These are phyloP conservation scores for Daboia siamensis DNA, from an alignment of 2,113 vertebrate species.

Conservation along the genomic window DNA sequence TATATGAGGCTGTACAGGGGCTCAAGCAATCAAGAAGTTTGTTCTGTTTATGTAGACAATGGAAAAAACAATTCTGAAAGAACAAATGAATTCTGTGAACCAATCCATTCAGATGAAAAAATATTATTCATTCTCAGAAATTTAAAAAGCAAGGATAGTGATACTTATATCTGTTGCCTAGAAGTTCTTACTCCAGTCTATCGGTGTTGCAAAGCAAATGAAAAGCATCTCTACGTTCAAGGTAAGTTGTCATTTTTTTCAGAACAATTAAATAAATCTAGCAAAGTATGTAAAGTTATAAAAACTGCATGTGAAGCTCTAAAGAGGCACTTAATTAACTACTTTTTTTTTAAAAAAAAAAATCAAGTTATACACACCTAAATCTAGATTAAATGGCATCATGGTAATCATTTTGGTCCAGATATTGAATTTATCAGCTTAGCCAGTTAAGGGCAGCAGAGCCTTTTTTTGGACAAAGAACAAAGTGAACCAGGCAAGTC, in stretches of 20 bases:
- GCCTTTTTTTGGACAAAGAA: background rate
- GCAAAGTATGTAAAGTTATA: background rate
- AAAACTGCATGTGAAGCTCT: background rate
- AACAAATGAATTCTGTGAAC: conserved; percentile 53
- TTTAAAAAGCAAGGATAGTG: conserved; percentile 59
- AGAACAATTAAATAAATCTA: background rate
- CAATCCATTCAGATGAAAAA: conserved; percentile 45
- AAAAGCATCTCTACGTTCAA: conserved; percentile 67
- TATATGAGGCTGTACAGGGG: conserved; percentile 69
- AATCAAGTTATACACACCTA: background rate
- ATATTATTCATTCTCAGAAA: conserved; percentile 67
- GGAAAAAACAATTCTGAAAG: background rate
- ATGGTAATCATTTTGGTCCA: background rate
- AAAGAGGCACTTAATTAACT: background rate
- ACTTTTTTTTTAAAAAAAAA: background rate
- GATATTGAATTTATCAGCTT: background rate
- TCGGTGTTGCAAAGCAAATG: conserved; percentile 32
- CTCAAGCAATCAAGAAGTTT: conserved; percentile 45
- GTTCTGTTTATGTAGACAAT: conserved; percentile 53
- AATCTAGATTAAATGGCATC: background rate
- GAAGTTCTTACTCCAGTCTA: conserved; percentile 66
- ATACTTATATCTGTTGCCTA: conserved; percentile 64
- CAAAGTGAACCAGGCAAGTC: background rate
- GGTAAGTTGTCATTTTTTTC: conserved; percentile 63
- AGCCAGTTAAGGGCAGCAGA: background rate